Base-by-base conservation (phyloP, 1,140 invertebrate genomes). In the Rhopalosiphum maidis region DNA sequence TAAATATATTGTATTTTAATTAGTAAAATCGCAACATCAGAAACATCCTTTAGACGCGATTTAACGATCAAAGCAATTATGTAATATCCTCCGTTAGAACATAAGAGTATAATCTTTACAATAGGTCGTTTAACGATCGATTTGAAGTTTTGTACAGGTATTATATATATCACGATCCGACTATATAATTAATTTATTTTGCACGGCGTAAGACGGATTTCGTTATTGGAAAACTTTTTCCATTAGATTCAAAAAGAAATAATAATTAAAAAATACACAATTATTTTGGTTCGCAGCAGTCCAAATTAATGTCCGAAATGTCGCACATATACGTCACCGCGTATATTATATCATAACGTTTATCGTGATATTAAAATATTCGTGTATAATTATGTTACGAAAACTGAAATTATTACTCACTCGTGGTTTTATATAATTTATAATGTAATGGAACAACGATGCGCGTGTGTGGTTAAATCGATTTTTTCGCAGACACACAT, bases 51-150 rank as follows among this genome's bases (percentile, higher is more conserved):
- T 15, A 77, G 60, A 18, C 5, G 4, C n/a, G 5, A 77, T 77
- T 77, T 77, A 77, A 77, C 30, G 11, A n/a, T 77, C n/a, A 77
- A 77, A 77, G 60, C 60, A n/a, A 77, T 77, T 77, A 77, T 77
- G n/a, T n/a, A 77, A 77, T n/a, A 77, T 77, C 30, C 60, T n/a
- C 4, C 11, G n/a, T n/a, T n/a, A 77, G 6, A 77, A 77, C 30
- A n/a, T 2, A n/a, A 77, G 60, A 77, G 9, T n/a, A 18, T 77
- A 77, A 77, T 77, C 60, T n/a, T 77, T 77, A 35, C 30, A n/a
- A n/a, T n/a, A 77, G 4, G 9, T 30, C 30, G 60, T n/a, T 77
- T n/a, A 77, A 77, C 30, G 3, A 77, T 77, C 4, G 30, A 77
- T 77, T 77, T 77, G 5, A 77, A 77, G n/a, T 60, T 5, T n/a